Base-by-base conservation (phyloP, 2,888 invertebrate species). In the Drosophila anomelani region DNA sequence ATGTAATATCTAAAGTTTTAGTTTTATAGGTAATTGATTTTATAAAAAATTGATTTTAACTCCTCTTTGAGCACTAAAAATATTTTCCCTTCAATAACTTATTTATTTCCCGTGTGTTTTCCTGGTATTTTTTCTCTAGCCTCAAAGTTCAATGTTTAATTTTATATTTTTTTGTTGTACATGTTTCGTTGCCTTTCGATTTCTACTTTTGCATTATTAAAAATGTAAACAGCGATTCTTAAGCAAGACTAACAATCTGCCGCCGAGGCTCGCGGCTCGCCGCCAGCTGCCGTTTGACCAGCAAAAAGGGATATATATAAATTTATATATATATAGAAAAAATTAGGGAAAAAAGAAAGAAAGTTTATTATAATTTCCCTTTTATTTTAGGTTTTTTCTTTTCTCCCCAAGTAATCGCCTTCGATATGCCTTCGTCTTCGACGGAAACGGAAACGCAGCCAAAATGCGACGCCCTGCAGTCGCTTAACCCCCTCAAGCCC, bases 381-480 rank as follows among this genome's bases (percentile, higher is more conserved):
- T 73, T 54, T 68, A 66, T 76, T 67, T 64, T 71, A 68, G 20
- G 12, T 41, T 36, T 23, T 23, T 49, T 46, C 23, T 53, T 55
- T 44, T 57, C 62, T 54, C 36, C 26, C 59, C 36, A 29, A 29
- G 83, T 77, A 85, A 85, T 84, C 86, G 83, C 79, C 81, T 81
- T 83, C 81, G 83, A 82, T 82, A 80, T 77, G 55, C 38, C 54
- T 54, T 54, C 44, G 61, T 76, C 71, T 76, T 84, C 68, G 86
- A 81, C 84, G 87, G 84, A 84, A 84, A 84, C 84, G 84, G 84
- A 84, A 84, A 86, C 86, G 81, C 83, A 86, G 84, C 81, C 81
- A 80, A 84, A 86, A 84, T 81, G 84, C 87, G 87, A 86, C 85
- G 81, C 81, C 79, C 79, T 82, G 76, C 78, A 80, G 78, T 61